Percentiles rank a stretch among this genome's conserved stretches.
Evolutionary conservation across 2,888 invertebrate species (phyloP).

Genomic region (Tetragonisca angustula): DNA sequence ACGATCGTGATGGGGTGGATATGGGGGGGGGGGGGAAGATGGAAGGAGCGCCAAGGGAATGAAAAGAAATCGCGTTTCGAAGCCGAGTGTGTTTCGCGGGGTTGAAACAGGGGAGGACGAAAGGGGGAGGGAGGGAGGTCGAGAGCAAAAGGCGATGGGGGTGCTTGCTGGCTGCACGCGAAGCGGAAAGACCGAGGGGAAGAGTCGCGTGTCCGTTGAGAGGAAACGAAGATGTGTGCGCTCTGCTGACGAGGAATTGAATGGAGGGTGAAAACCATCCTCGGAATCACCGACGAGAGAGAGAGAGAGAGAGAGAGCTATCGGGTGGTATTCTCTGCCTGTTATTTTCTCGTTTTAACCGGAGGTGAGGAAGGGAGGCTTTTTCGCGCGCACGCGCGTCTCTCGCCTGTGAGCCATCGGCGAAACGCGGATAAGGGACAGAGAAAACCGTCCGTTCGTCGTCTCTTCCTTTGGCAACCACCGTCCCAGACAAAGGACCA

Average conservation of each 20-base stretch:
- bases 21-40: no score
- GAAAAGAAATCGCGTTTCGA: background rate
- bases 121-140: background rate
- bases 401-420: background rate
- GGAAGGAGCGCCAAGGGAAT: background rate
- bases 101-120: background rate
- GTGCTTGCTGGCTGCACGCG: conserved; percentile 52
- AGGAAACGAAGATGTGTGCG: conserved; percentile 65
- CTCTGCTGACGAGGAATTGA: conserved; percentile 76
- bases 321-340: conserved; percentile 66
- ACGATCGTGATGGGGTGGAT: no score
- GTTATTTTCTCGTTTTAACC: conserved; percentile 69
- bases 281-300: conserved; percentile 47
- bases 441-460: conserved; percentile 17
- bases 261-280: conserved; percentile 69
- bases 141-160: conserved; percentile 47
- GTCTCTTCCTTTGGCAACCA: conserved; percentile 37
- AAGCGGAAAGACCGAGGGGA: conserved; percentile 3
- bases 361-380: conserved; percentile 13
- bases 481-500: conserved; percentile 59
- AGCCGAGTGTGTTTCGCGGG: background rate
- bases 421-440: background rate
- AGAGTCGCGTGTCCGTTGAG: conserved; percentile 48
- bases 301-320: conserved; percentile 35
- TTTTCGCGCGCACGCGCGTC: conserved; percentile 38